Conservation (phyloP, 1,140 invertebrate species). For the Trachelipus rathkii region DNA sequence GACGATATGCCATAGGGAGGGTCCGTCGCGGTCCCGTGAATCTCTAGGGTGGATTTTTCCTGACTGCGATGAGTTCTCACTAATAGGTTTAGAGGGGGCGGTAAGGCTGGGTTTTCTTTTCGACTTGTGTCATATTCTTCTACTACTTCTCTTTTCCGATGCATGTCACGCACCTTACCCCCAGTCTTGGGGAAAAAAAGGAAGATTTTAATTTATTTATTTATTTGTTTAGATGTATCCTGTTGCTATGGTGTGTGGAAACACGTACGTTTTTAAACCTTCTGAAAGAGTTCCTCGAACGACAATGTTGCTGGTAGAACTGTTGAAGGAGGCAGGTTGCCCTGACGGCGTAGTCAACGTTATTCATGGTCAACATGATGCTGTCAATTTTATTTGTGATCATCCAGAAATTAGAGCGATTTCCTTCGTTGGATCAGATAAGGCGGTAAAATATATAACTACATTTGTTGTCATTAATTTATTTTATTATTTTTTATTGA, state of each 20-base stretch:
- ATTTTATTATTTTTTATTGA: no score
- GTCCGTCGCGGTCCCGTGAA: no score
- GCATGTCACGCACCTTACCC: no score
- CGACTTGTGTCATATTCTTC: no score
- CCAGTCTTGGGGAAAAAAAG: no score
- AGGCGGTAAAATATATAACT: slow-evolving; percentile 61
- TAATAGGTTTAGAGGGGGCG: no score
- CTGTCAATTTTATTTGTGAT: slow-evolving; percentile 97
- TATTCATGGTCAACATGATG: slow-evolving; percentile 88
- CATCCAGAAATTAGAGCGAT: slow-evolving; percentile 93
- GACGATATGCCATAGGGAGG: no score
- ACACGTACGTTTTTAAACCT: slow-evolving; percentile 71
- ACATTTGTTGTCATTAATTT: no score
- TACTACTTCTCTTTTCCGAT: no score
- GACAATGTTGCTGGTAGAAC: slow-evolving; percentile 86
- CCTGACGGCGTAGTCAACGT: slow-evolving; percentile 92
- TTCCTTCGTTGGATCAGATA: slow-evolving; percentile 96
- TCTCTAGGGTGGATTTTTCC: no score
- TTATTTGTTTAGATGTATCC: slow-evolving; percentile 59
- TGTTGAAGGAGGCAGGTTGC: slow-evolving; percentile 83
- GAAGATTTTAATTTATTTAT: not conserved
- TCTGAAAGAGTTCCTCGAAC: slow-evolving; percentile 97
- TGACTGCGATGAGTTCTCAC: not conserved
- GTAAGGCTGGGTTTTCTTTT: no score
- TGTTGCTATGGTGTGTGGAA: slow-evolving; percentile 83